Conservation (phyloP, 1,140 invertebrate genomes). For the Mactra quadrangularis region DNA sequence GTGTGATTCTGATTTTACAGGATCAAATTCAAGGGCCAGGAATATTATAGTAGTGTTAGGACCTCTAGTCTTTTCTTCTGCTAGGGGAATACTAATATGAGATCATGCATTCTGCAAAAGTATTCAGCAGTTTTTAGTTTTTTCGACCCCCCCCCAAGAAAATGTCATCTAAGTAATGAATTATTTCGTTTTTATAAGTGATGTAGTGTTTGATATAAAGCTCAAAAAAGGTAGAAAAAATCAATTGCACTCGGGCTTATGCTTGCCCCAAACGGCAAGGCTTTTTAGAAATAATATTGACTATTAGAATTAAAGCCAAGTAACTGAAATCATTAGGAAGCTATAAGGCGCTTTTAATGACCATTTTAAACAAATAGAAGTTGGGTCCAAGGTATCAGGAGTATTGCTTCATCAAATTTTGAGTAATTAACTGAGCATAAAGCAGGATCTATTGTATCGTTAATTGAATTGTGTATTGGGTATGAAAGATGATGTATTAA, state of each 20-base stretch:
- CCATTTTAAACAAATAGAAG: constrained; percentile 5
- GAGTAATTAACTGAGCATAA: background rate
- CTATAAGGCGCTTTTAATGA: constrained; percentile 47
- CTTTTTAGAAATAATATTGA: constrained; percentile 53
- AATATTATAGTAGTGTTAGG: background rate
- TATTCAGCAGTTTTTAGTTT: background rate
- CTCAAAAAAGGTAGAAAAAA: constrained; percentile 23
- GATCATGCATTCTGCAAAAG: background rate
- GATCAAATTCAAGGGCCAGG: constrained; percentile 9
- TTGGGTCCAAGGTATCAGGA: constrained; percentile 6
- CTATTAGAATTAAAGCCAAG: constrained; percentile 45
- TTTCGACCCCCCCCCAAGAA: constrained; percentile 13
- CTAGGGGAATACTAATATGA: background rate
- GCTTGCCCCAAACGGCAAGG: constrained; percentile 39
- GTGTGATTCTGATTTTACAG: background rate
- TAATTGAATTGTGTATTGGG: constrained; percentile 28
- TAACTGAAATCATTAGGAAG: constrained; percentile 42
- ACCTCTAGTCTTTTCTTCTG: constrained; percentile 1
- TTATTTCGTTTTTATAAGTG: background rate
- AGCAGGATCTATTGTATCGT: constrained; percentile 18
- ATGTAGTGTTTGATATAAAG: background rate
- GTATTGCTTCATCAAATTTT: background rate
- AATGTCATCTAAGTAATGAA: constrained; percentile 41
- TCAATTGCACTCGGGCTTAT: constrained; percentile 38
- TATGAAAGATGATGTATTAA: constrained; percentile 48